These are phyloP conservation scores for Callospermophilus lateralis DNA, from an alignment of 2,113 vertebrate genomes.

Conservation along the genomic window DNA sequence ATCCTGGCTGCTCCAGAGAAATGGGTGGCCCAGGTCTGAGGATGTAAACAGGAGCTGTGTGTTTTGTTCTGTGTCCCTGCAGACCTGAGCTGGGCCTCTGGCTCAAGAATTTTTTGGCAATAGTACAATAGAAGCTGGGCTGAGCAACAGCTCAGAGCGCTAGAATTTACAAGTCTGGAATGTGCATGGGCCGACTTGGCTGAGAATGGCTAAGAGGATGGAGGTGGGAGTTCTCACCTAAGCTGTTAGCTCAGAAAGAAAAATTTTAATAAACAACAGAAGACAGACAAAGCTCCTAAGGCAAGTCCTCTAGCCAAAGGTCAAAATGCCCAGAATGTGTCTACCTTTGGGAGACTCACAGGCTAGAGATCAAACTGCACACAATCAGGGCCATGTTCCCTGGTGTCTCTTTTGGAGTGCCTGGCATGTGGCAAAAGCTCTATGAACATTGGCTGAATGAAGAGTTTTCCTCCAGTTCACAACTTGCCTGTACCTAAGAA, in stretches of 20 bases:
- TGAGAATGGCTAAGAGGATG: background rate
- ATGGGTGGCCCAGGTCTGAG: background rate
- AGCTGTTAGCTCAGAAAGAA: background rate
- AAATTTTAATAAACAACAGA: background rate
- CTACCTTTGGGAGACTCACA: background rate
- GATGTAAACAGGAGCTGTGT: conserved; percentile 64
- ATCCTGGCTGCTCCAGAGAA: conserved; percentile 72
- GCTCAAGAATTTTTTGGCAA: background rate
- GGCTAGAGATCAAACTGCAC: background rate
- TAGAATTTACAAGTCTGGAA: background rate
- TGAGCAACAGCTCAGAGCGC: background rate
- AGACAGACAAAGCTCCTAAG: background rate
- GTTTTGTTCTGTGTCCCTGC: conserved; percentile 57
- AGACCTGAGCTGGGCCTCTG: background rate
- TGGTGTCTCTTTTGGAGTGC: background rate
- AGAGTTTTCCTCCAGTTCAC: background rate
- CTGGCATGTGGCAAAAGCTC: background rate
- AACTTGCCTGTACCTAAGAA: background rate
- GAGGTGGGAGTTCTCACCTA: background rate
- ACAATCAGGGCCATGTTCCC: background rate
- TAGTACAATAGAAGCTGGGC: background rate
- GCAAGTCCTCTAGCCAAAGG: background rate
- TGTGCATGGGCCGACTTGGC: background rate
- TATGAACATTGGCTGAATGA: background rate
- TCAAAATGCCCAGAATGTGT: background rate